phyloP scores from a whole-genome alignment of 2,797 vertebrate species.

The Pipistrellus kuhlii region DNA sequence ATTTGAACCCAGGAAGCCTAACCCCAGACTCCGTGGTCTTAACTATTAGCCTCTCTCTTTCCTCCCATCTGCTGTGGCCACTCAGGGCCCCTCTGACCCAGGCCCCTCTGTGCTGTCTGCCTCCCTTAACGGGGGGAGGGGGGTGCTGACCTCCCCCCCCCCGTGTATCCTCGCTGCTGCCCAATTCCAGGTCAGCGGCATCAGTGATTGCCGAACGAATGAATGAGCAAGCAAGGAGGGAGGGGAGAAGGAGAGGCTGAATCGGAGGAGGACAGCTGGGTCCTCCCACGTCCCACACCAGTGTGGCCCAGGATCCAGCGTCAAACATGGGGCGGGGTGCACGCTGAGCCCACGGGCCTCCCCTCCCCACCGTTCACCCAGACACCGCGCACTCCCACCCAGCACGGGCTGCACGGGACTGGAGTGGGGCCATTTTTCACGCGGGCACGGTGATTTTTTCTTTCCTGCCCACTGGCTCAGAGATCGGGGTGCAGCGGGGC shows the following conservation, averaged over 20 bases:
- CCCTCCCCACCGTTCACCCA: not conserved
- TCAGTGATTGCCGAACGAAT: not conserved
- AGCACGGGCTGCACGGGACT: not conserved
- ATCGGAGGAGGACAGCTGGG: not conserved
- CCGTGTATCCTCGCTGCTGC: accelerated
- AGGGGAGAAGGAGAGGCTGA: not conserved
- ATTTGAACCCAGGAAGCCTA: not conserved
- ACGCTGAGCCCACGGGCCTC: accelerated
- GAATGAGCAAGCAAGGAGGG: not conserved
- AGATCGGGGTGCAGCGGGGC: accelerated
- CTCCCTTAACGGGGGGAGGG: not conserved
- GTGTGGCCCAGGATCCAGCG: not conserved
- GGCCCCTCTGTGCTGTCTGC: not conserved
- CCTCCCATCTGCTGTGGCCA: not conserved
- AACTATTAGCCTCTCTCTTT: not conserved
- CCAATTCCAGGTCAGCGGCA: not conserved
- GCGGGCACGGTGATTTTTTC: not conserved
- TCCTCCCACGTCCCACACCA: not conserved
- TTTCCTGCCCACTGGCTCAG: conserved; percentile 16
- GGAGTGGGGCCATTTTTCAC: conserved; percentile 34
- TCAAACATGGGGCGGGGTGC: accelerated
- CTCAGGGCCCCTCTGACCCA: not conserved
- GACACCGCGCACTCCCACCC: not conserved
- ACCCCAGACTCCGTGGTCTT: not conserved
- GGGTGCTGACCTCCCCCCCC: too few species aligned